phyloP scores from a whole-genome alignment of 2,797 vertebrate genomes.

The Champsocephalus esox region DNA sequence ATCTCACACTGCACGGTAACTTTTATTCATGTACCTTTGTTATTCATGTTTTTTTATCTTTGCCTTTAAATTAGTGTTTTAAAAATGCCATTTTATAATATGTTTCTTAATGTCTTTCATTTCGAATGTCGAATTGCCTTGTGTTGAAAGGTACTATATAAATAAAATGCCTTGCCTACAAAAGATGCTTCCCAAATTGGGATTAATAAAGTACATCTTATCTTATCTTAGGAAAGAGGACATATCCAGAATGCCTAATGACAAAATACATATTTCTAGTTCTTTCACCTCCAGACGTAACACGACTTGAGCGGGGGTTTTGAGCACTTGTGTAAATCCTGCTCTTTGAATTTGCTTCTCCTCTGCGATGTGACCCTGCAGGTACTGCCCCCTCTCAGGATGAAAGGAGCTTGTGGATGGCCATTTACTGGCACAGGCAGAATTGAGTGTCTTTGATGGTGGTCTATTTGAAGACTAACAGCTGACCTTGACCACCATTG shows the following conservation, averaged over 20 bases:
- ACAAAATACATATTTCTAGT: not conserved
- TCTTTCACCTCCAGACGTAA: not conserved
- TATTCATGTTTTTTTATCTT: too few relatives aligned
- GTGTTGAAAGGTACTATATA: too few relatives aligned
- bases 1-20: too few relatives aligned
- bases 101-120: too few relatives aligned
- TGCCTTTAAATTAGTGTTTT: too few relatives aligned
- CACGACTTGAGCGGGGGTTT: not conserved
- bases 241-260: not conserved
- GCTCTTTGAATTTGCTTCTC: conserved; percentile 15
- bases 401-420: conserved; percentile 48
- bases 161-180: too few relatives aligned
- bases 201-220: too few relatives aligned
- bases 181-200: too few relatives aligned
- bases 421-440: conserved; percentile 36
- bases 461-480: conserved; percentile 49
- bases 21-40: too few relatives aligned
- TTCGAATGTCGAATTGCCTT: too few relatives aligned
- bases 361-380: conserved; percentile 22
- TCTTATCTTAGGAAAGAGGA: not conserved
- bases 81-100: too few relatives aligned
- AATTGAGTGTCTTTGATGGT: conserved; percentile 42
- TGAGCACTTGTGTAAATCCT: conserved; percentile 6
- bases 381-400: conserved; percentile 15
- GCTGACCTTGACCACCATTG: conserved; percentile 42